Conservation (phyloP, 2,797 vertebrate genomes). For the Acanthurus leucopareius region DNA sequence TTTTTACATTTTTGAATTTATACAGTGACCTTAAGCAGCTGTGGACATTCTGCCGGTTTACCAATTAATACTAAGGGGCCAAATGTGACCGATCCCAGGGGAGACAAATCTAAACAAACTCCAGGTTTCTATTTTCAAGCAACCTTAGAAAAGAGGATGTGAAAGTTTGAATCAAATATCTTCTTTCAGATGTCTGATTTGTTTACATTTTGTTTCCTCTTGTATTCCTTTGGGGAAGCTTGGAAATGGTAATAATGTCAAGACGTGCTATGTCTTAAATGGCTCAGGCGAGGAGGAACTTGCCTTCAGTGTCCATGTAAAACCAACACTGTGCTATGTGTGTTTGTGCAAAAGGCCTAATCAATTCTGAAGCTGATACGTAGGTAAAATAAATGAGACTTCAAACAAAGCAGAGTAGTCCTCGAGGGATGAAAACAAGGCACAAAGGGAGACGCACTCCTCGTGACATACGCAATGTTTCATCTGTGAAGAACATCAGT, state of each 20-base stretch:
- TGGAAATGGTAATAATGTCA: slow-evolving; percentile 79
- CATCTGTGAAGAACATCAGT: slow-evolving; percentile 66
- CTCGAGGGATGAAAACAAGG: slow-evolving; percentile 77
- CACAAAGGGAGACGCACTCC: slow-evolving; percentile 69
- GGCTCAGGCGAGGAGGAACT: slow-evolving; percentile 70
- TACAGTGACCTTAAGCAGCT: slow-evolving; percentile 70
- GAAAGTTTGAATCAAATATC: slow-evolving; percentile 83
- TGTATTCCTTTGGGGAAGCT: slow-evolving; percentile 76
- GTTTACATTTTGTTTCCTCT: slow-evolving; percentile 81
- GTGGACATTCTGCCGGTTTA: slow-evolving; percentile 62
- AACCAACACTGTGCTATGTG: slow-evolving; percentile 69
- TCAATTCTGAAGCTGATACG: slow-evolving; percentile 85
- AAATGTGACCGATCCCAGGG: slow-evolving; percentile 75
- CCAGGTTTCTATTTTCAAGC: slow-evolving; percentile 82
- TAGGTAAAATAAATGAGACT: slow-evolving; percentile 87
- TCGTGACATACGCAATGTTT: slow-evolving; percentile 77
- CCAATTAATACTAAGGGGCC: slow-evolving; percentile 75
- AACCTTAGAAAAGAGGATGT: slow-evolving; percentile 73
- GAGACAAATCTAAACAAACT: slow-evolving; percentile 80
- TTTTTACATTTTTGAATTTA: slow-evolving; percentile 41
- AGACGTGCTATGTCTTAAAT: slow-evolving; percentile 75
- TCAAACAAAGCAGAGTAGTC: slow-evolving; percentile 83
- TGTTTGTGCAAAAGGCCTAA: slow-evolving; percentile 78
- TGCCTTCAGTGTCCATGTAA: slow-evolving; percentile 74
- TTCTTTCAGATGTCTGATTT: slow-evolving; percentile 81